Base-by-base conservation (phyloP, 2,113 vertebrate species). In the Lophochroa leadbeateri region DNA sequence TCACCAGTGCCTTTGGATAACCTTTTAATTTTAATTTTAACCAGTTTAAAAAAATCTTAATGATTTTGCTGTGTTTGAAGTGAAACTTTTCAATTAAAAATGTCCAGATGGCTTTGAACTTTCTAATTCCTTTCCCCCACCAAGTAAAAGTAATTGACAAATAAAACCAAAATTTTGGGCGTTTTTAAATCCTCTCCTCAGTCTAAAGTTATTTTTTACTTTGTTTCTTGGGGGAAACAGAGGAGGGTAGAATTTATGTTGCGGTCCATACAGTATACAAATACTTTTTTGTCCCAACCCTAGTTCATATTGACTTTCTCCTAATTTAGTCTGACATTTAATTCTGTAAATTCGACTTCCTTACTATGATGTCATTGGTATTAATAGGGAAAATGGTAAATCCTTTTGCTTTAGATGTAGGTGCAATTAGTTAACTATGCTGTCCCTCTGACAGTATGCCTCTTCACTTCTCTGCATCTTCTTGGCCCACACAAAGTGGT, bases 201-300 rank as follows among this genome's bases (percentile, higher is more conserved):
- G 9, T 31, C 57, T 53, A 4, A 84, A 46, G 25, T 35, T 55
- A 39, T 53, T 77, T 39, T 39, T 4, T 41, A 18, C 67, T 63
- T 58, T 64, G 11, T 41, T 86, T 74, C 12, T 27, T 18, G 43
- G 16, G 43, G 29, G 17, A 72, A 79, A 37, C 41, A 29, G 53
- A 46, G 16, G 7, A 55, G 11, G 4, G 25, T 76, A 44, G 29
- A 57, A 53, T 46, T 53, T 39, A 5, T 57, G 43, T 41, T 53
- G 46, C 31, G 0, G 0, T 53, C 52, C 1, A 0, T 84, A 14
- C 7, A 43, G 57, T n/a, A 31, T 71, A 17, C 1, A 1, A 35
- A 23, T 47, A 19, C 5, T 57, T 50, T 39, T 74, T 65, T 89
- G 37, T 21, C 49, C 44, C 72, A 65, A 12, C n/a, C 58, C 11